A percentile compares a stretch with the other conserved stretches of the same genome.
Evolutionary conservation across 2,113 vertebrate species (phyloP).

Genomic region (Chionis minor): DNA sequence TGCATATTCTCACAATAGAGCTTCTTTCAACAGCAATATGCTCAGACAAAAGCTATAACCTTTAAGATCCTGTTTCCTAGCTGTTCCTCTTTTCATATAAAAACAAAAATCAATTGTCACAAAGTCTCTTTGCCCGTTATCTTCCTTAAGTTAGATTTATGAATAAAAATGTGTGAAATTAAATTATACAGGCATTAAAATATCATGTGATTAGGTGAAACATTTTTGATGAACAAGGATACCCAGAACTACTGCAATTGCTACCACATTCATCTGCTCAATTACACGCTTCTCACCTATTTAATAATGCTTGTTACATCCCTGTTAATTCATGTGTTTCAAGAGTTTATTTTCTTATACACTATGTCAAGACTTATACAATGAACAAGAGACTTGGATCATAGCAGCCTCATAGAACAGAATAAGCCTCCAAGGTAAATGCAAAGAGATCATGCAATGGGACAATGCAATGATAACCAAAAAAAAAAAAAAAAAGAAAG

Average conservation of each 20-base stretch:
- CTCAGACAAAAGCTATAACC: slow-evolving; percentile 51
- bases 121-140: slow-evolving; percentile 24
- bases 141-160: slow-evolving; percentile 37
- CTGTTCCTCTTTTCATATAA: not conserved
- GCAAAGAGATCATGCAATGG: slow-evolving; percentile 56
- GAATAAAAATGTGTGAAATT: slow-evolving; percentile 53
- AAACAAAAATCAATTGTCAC: slow-evolving; percentile 40
- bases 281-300: slow-evolving; percentile 64
- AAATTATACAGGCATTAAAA: slow-evolving; percentile 51
- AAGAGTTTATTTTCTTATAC: slow-evolving; percentile 59
- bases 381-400: slow-evolving; percentile 45
- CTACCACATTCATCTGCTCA: slow-evolving; percentile 2
- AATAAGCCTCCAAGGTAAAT: slow-evolving; percentile 55
- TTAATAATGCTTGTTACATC: slow-evolving; percentile 52
- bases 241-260: slow-evolving; percentile 25
- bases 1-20: slow-evolving; percentile 23
- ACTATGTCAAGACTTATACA: slow-evolving; percentile 7
- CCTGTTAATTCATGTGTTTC: slow-evolving; percentile 56
- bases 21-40: not conserved
- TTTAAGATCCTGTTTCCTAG: slow-evolving; percentile 7
- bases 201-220: slow-evolving; percentile 44
- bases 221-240: slow-evolving; percentile 26
- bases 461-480: slow-evolving; percentile 42
- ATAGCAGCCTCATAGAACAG: slow-evolving; percentile 38
- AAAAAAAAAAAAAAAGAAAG: not conserved